Base-by-base conservation (phyloP, 2,797 vertebrate genomes). In the Takifugu rubripes region DNA sequence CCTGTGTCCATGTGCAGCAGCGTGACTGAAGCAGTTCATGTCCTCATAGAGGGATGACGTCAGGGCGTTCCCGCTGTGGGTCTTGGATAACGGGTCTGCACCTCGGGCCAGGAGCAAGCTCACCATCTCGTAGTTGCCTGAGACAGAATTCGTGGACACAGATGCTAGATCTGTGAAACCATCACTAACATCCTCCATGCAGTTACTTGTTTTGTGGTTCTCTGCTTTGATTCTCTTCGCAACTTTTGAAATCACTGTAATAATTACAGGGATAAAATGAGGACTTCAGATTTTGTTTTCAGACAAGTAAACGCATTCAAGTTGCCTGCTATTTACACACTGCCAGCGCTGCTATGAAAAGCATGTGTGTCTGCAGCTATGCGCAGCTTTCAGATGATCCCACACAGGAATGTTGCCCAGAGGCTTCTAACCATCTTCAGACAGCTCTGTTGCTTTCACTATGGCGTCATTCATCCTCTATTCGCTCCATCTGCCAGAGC, bases 21-120 rank as follows among this genome's bases (percentile, higher is more conserved):
- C 94, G 24, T 98, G 95, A 74, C 97, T 98, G 90, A 98, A 98
- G 85, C 97, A 99, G 69, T 98, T 98, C 96, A 99, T 99, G 44
- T 96, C 93, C 74, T 98, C 96, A 0, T 97, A 94, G 4, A 99
- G 93, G 0, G 96, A 94, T 0, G 95, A 92, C 0, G 94, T 94
- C 62, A 98, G 90, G 1, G 93, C 91, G 0, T 93, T 94, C 66
- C 94, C 90, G 25, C 95, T 94, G 0, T 94, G 84, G 84, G 90
- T 90, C 79, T 92, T 96, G 47, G 95, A 91, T 53, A 98, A 90
- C 0, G 97, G 96, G 50, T 99, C 97, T 0, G 96, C 96, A 0
- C 95, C 97, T 7, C 94, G 81, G 14, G 93, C 93, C 25, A 99
- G 89, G 53, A 99, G 65, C 75, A 99, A 72, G 75, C 94, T 98